Evolutionary conservation across 2,888 invertebrate species (phyloP), one percentile per base, ranked within the genome.

Genomic region (Lycophotia porphyrea): DNA sequence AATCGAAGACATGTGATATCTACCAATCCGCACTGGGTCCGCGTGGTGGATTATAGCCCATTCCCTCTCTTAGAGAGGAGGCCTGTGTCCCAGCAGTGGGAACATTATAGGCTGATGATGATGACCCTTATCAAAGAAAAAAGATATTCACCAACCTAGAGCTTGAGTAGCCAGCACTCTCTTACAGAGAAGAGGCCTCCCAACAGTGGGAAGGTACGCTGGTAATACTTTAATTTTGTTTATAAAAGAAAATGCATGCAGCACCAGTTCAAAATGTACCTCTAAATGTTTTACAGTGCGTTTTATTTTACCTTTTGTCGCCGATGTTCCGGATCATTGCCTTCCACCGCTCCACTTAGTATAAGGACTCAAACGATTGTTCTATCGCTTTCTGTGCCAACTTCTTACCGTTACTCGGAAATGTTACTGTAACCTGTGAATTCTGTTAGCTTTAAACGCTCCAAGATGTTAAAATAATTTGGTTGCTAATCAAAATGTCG

Each of bases 281-380:
- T 21, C 5, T 52, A 61, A 75, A 61, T 61, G 55, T 70, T 58
- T 55, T 34, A 79, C 39, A 21, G 27, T 61, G 18, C 18, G 4
- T 69, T 80, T 55, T 80, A 42, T 75, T 71, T 71, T 9, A 58
- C 11, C 24, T 49, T 71, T 71, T 68, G 49, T 55, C 18, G 31
- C 9, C 34, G 31, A 71, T 67, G 71, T 64, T 76, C 55, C 18
- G 58, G 71, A 36, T 68, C 80, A 71, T 71, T 80, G 63, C 71
- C 27, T 31, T 42, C 58, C 71, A 67, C 70, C 67, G 36, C 63
- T 58, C 24, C 66, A 71, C 70, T 80, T 74, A 65, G 58, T 27
- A 11, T 15, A 70, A 80, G 39, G 47, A 60, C 13, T 61, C 15
- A 44, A 75, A 69, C 65, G 52, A 66, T 65, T 80, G 36, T 69